Percentiles rank a stretch among this genome's conserved stretches.
phyloP scores from a whole-genome alignment of 1,140 invertebrate species.

The Carposina sasakii region DNA sequence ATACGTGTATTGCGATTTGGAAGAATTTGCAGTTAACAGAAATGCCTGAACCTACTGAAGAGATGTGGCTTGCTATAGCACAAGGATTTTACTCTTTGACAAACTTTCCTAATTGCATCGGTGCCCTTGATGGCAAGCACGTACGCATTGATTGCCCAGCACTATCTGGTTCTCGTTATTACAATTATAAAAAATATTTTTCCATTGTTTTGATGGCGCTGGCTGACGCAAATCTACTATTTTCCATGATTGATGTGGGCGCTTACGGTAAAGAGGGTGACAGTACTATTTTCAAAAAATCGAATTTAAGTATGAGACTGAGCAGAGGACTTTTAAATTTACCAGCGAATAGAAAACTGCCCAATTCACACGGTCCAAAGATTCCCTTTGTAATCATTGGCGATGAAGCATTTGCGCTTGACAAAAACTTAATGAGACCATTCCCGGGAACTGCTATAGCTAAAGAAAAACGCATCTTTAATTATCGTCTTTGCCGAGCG shows the following conservation, averaged over 20 bases:
- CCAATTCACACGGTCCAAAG: constrained; percentile 12
- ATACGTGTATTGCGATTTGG: constrained; percentile 21
- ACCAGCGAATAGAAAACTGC: constrained; percentile 14
- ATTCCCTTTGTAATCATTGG: constrained; percentile 27
- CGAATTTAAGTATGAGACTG: constrained; percentile 18
- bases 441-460: constrained; percentile 24
- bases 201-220: constrained; percentile 62
- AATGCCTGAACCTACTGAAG: constrained; percentile 14
- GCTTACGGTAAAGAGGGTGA: constrained; percentile 52
- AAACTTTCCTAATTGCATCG: constrained; percentile 66
- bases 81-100: constrained; percentile 36
- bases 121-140: constrained; percentile 65
- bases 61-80: constrained; percentile 21
- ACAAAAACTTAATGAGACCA: constrained; percentile 13
- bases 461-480: constrained; percentile 23
- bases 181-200: constrained; percentile 69
- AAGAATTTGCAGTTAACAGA: constrained; percentile 16
- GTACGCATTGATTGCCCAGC: constrained; percentile 37
- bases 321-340: constrained; percentile 17
- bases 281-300: constrained; percentile 35
- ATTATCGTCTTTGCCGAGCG: constrained; percentile 5
- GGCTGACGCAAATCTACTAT: constrained; percentile 65
- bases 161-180: constrained; percentile 47
- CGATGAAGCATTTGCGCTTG: constrained; percentile 34
- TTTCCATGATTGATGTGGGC: constrained; percentile 61